Percentiles rank a stretch among this genome's conserved stretches.
These are phyloP conservation scores for Toxotes lorentzi DNA, from an alignment of 2,797 vertebrate species.

Conservation along the genomic window DNA sequence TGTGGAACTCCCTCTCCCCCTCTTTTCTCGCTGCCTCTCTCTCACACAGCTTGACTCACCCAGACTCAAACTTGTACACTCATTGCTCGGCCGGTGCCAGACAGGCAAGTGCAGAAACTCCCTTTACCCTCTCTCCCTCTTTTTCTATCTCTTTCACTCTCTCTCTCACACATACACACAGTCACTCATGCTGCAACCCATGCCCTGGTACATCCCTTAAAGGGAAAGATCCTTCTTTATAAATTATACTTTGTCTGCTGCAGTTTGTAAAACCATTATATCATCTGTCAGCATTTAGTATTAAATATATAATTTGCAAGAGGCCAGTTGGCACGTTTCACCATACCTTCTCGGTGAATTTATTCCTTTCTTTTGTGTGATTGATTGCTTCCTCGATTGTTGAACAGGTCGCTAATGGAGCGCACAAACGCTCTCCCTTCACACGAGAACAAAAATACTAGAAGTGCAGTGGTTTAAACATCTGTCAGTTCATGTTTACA, in stretches of 20 bases:
- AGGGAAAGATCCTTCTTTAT: constrained; percentile 41
- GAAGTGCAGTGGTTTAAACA: constrained; percentile 3
- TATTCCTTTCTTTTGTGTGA: constrained; percentile 27
- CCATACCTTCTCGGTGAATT: constrained; percentile 22
- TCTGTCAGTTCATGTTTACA: not conserved
- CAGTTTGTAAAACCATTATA: constrained; percentile 26
- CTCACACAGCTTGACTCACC: constrained; percentile 63
- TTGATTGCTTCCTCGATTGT: constrained; percentile 37
- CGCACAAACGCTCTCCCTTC: constrained; percentile 3
- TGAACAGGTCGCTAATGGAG: not conserved
- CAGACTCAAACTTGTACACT: constrained; percentile 70
- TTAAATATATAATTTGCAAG: constrained; percentile 33
- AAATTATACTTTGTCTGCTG: constrained; percentile 19
- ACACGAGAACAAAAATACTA: not conserved
- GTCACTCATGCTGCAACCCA: constrained; percentile 36
- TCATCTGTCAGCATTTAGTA: constrained; percentile 30
- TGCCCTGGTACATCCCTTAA: constrained; percentile 47
- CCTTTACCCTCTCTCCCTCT: constrained; percentile 36
- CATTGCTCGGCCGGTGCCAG: constrained; percentile 65
- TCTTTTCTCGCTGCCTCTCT: constrained; percentile 42
- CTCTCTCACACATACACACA: constrained; percentile 34
- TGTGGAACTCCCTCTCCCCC: constrained; percentile 48
- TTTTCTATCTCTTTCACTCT: constrained; percentile 1
- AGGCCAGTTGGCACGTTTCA: constrained; percentile 33
- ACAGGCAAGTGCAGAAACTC: constrained; percentile 74